phyloP scores from a whole-genome alignment of 2,888 invertebrate species.

The Trissolcus brochymenae region DNA sequence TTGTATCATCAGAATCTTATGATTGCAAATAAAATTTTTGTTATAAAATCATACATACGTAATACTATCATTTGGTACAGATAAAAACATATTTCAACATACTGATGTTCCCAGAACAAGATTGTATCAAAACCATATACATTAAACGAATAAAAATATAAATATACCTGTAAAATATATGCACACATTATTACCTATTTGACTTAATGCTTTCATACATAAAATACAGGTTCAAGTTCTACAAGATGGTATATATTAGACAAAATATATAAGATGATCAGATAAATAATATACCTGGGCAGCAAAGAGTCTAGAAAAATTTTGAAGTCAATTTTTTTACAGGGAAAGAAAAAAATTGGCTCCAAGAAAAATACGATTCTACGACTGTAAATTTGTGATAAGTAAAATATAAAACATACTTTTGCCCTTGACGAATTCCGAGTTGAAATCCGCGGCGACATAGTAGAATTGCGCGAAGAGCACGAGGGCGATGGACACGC shows the following conservation, averaged over 20 bases:
- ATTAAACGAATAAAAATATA: conserved; percentile 33
- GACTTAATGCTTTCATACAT: background rate
- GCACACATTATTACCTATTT: conserved; percentile 28
- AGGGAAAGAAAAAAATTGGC: background rate
- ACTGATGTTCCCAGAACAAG: conserved; percentile 54
- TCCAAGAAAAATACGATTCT: too few species aligned
- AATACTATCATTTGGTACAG: too few species aligned
- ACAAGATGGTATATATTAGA: too few species aligned
- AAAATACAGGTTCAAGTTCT: too few species aligned
- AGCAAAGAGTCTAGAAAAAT: background rate
- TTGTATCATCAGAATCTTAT: too few species aligned
- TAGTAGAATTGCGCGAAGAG: conserved; percentile 65
- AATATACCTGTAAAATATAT: conserved; percentile 38
- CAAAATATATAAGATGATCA: too few species aligned
- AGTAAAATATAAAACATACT: conserved; percentile 79
- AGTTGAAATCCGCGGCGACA: conserved; percentile 75
- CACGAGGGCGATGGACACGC: conserved; percentile 61
- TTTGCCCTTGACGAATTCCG: conserved; percentile 87
- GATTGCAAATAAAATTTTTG: too few species aligned
- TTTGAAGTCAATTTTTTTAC: background rate
- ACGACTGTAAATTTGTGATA: conserved; percentile 14
- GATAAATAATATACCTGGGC: background rate
- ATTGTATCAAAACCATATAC: conserved; percentile 43
- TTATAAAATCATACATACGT: too few species aligned
- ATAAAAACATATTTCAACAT: too few species aligned